Percentiles rank a stretch among this genome's conserved stretches.
phyloP scores from a whole-genome alignment of 2,888 invertebrate species.

The Neoscelio sp. region DNA sequence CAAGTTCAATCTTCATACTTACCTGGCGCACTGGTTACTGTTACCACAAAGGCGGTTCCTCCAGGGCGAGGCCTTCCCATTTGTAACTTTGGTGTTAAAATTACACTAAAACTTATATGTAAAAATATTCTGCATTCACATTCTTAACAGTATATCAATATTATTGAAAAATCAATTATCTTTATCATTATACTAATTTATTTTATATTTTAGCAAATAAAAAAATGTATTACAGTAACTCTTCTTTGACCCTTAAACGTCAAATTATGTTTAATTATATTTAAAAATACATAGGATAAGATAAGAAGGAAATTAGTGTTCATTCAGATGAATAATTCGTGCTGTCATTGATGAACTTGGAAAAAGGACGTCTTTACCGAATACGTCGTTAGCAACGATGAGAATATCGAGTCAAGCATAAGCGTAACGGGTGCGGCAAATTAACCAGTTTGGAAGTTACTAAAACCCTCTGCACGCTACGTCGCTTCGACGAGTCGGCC shows the following conservation, averaged over 20 bases:
- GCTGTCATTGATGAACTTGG: conserved; percentile 21
- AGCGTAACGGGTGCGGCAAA: conserved; percentile 44
- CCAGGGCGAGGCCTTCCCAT: too few relatives aligned
- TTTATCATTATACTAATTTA: not conserved
- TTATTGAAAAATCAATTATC: too few relatives aligned
- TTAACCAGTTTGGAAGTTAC: conserved; percentile 53
- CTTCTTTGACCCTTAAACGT: not conserved
- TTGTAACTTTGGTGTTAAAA: too few relatives aligned
- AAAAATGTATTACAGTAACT: not conserved
- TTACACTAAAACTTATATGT: too few relatives aligned
- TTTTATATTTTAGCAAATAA: not conserved
- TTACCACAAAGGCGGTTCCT: too few relatives aligned
- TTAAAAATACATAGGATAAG: conserved; percentile 8
- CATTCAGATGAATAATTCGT: conserved; percentile 21
- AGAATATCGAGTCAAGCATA: conserved; percentile 33
- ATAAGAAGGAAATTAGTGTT: conserved; percentile 7
- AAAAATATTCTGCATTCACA: too few relatives aligned
- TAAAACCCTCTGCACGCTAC: conserved; percentile 39
- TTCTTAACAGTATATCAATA: too few relatives aligned
- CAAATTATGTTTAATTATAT: not conserved
- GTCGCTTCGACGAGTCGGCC: conserved; percentile 19
- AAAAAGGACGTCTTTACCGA: conserved; percentile 7
- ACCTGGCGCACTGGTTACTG: too few relatives aligned
- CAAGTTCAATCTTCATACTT: too few relatives aligned
- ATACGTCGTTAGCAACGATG: conserved; percentile 8